Conservation (phyloP, 2,797 vertebrate species). For the Anguilla megastoma region DNA sequence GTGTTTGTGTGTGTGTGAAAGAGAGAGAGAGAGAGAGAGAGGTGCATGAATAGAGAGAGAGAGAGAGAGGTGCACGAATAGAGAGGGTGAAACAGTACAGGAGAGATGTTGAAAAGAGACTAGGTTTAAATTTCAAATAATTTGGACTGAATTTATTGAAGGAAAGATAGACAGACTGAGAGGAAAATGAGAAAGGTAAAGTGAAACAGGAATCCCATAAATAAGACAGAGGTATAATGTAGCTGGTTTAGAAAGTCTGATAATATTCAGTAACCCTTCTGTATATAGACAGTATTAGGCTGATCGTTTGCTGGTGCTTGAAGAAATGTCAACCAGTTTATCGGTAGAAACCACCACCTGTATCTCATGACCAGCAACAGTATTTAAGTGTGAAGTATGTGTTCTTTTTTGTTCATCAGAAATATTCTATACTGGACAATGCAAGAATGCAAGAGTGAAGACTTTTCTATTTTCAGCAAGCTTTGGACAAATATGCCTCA, state of each 20-base stretch:
- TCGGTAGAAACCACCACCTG: neutral
- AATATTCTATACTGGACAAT: neutral
- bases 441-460: too few species aligned
- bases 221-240: too few species aligned
- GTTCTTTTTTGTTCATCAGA: neutral
- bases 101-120: too few species aligned
- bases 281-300: too few species aligned
- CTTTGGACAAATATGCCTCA: neutral
- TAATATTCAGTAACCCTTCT: too few species aligned
- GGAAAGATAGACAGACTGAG: neutral
- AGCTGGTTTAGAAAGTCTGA: too few species aligned
- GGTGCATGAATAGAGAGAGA: neutral
- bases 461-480: neutral
- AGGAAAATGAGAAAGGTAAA: neutral
- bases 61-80: neutral
- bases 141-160: neutral
- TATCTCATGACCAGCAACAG: neutral
- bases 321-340: neutral
- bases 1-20: neutral
- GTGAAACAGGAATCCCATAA: neutral
- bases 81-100: neutral
- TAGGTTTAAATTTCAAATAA: neutral
- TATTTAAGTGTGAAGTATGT: neutral
- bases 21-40: neutral
- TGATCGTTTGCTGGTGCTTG: neutral